Base-by-base conservation (phyloP, 2,797 vertebrate species). In the Champsocephalus gunnari region DNA sequence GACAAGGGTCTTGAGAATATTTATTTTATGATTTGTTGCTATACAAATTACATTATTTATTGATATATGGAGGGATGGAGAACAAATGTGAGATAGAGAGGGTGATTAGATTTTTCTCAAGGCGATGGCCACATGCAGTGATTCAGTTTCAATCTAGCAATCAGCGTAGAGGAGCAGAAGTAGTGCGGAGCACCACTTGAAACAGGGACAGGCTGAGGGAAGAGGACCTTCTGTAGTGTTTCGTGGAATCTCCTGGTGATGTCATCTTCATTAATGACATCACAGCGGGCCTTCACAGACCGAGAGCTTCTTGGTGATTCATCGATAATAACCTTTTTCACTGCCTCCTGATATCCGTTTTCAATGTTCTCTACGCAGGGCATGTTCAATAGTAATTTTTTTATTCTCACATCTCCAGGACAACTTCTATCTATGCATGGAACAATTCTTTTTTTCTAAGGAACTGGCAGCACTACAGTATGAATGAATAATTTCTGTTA, bases 291-390 rank as follows among this genome's bases (percentile, higher is more conserved):
- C 63, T 71, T 71, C 12, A n/a, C 45, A 44, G 34, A 69, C 44
- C 4, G 19, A 71, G 65, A 67, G 56, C 87, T 87, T 88, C 75
- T 79, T 86, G 72, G 21, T 91, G 86, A 92, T 76, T 91, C 80
- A 89, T 58, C 67, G 24, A 19, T 56, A 60, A 77, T 7, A 65
- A 58, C 64, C 43, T 77, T 32, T 54, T 50, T 71, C 0, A 0
- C 43, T 43, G 53, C 21, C 56, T 47, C 59, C 71, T 49, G 32
- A 65, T 63, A 34, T 51, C 38, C 43, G 1, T 51, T 44, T 67
- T n/a, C 7, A 57, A 28, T 56, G 6, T 38, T 55, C 43, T 32
- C 10, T 41, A 45, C 43, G 53, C 66, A 54, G 53, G 76, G n/a
- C 62, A 73, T 68, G 19, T 78, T 44, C 17, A 59, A 62, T 60